Evolutionary conservation across 1,140 invertebrate species (phyloP).

Genomic region (Cyclina sinensis): DNA sequence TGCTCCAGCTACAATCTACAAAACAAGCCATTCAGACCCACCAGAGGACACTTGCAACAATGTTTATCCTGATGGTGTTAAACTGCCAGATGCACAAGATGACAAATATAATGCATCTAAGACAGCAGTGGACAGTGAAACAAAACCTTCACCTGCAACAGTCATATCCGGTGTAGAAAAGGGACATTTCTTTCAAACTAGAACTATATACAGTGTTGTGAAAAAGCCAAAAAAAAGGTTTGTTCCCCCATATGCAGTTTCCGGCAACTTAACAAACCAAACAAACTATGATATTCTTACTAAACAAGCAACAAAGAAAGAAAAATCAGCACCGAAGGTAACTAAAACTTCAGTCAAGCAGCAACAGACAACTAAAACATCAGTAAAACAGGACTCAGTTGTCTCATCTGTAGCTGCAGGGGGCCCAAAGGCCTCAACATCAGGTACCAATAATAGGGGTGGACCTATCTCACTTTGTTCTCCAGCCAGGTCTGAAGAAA

Average conservation of each 20-base stretch:
- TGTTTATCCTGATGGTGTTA: background rate
- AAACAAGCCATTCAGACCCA: too few species aligned
- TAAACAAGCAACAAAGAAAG: background rate
- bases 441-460: background rate
- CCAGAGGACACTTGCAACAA: background rate
- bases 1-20: slow-evolving; percentile 30
- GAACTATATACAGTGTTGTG: too few species aligned
- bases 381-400: too few species aligned
- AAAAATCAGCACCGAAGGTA: background rate
- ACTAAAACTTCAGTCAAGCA: background rate
- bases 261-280: slow-evolving; percentile 12
- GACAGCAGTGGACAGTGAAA: background rate
- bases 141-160: background rate
- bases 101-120: background rate
- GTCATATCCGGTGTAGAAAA: background rate
- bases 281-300: background rate
- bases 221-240: slow-evolving; percentile 60
- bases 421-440: slow-evolving; percentile 19
- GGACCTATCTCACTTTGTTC: background rate
- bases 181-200: too few species aligned
- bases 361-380: background rate
- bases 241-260: slow-evolving; percentile 30
- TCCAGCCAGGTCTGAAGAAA: background rate
- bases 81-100: background rate
- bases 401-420: too few species aligned